phyloP scores from a whole-genome alignment of 2,888 invertebrate genomes.

The Cerastis rubricosa region DNA sequence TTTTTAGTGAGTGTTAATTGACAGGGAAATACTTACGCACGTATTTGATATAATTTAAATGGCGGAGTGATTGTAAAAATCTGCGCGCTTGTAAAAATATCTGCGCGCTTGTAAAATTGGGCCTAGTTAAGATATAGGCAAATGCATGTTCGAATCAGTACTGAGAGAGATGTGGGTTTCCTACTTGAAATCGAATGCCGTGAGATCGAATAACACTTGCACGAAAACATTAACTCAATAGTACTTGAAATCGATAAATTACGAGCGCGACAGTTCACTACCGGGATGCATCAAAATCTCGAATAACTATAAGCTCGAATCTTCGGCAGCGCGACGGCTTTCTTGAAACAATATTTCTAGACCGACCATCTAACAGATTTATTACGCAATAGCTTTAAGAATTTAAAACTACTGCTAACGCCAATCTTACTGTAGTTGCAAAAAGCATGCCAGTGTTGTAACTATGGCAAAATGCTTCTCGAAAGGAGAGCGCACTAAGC shows the following conservation, averaged over 20 bases:
- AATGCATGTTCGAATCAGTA: not conserved
- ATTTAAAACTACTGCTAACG: not conserved
- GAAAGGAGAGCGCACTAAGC: not conserved
- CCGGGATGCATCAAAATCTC: too few species aligned
- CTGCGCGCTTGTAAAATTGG: not conserved
- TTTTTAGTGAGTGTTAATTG: constrained; percentile 63
- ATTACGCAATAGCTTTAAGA: too few species aligned
- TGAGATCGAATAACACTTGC: too few species aligned
- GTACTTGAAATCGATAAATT: too few species aligned
- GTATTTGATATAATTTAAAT: constrained; percentile 43
- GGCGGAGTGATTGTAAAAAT: constrained; percentile 14
- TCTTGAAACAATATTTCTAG: too few species aligned
- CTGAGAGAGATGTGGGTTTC: not conserved
- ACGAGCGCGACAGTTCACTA: too few species aligned
- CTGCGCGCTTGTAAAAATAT: not conserved
- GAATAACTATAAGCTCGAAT: too few species aligned
- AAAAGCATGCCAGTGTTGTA: not conserved
- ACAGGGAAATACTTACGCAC: constrained; percentile 63
- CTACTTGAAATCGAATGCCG: too few species aligned
- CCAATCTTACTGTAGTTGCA: not conserved
- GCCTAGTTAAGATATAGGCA: not conserved
- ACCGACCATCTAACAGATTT: too few species aligned
- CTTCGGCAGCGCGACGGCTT: too few species aligned
- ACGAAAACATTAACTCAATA: too few species aligned
- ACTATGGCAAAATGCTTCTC: not conserved